Percentiles rank a stretch among this genome's conserved stretches.
Conservation (phyloP, 2,797 vertebrate species). For the Ibycter americanus region DNA sequence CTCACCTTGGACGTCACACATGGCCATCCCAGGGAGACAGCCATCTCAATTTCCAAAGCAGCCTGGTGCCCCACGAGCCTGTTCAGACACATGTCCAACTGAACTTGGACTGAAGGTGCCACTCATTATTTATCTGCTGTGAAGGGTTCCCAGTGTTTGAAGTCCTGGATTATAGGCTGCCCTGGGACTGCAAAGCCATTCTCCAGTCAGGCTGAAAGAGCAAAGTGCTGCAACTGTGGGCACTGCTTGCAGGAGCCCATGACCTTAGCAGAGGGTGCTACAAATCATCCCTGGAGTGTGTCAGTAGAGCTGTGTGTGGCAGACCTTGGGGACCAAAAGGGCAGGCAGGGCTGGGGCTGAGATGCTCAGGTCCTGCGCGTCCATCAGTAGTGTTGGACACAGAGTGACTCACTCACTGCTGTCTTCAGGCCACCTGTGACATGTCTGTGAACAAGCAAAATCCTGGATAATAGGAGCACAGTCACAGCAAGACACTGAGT, state of each 20-base stretch:
- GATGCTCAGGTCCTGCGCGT: neutral
- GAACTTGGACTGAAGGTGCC: neutral
- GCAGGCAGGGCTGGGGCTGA: neutral
- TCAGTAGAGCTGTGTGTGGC: neutral
- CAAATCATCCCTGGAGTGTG: neutral
- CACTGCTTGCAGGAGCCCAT: neutral
- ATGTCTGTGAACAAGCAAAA: neutral
- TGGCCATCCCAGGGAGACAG: neutral
- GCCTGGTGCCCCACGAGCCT: neutral
- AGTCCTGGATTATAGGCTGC: neutral
- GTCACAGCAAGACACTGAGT: neutral
- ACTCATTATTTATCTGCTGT: neutral
- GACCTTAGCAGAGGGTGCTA: neutral
- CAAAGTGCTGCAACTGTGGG: neutral
- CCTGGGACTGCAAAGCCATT: neutral
- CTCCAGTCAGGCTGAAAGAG: neutral
- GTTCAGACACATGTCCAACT: neutral
- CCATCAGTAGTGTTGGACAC: neutral
- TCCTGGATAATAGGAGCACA: neutral
- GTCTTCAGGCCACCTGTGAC: neutral
- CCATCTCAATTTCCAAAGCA: neutral
- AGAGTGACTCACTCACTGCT: neutral
- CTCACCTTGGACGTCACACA: neutral
- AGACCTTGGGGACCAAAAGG: neutral
- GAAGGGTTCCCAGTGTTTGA: neutral